phyloP scores from a whole-genome alignment of 2,113 vertebrate genomes.

The Nematolebias whitei region DNA sequence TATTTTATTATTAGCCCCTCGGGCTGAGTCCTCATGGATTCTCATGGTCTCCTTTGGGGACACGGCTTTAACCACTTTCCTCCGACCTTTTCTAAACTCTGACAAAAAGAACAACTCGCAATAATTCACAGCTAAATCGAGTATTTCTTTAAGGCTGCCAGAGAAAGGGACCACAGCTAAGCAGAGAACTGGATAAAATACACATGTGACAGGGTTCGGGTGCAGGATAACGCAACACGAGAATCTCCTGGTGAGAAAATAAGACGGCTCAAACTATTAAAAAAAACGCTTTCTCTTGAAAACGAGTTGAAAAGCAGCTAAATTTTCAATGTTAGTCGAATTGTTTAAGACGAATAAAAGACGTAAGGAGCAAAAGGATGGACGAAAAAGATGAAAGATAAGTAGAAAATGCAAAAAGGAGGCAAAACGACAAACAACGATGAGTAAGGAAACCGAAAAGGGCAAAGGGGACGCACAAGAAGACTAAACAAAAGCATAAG shows the following conservation, averaged over 20 bases:
- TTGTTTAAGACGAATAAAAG: no score
- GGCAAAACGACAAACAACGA: no score
- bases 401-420: no score
- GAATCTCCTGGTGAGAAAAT: constrained; percentile 59
- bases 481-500: no score
- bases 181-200: neutral
- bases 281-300: no score
- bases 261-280: no score
- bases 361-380: no score
- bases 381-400: no score
- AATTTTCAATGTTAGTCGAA: no score
- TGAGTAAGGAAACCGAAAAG: no score
- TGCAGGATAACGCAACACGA: constrained; percentile 73
- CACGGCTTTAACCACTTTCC: constrained; percentile 48
- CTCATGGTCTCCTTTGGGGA: constrained; percentile 50
- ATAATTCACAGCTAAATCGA: constrained; percentile 15
- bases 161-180: constrained; percentile 5
- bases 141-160: neutral
- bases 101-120: constrained; percentile 38
- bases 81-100: constrained; percentile 49
- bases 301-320: no score
- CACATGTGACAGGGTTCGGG: neutral
- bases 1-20: neutral
- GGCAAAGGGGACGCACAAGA: no score
- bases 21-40: constrained; percentile 21